phyloP scores from a whole-genome alignment of 2,888 invertebrate species.

The Calameuta idolon region DNA sequence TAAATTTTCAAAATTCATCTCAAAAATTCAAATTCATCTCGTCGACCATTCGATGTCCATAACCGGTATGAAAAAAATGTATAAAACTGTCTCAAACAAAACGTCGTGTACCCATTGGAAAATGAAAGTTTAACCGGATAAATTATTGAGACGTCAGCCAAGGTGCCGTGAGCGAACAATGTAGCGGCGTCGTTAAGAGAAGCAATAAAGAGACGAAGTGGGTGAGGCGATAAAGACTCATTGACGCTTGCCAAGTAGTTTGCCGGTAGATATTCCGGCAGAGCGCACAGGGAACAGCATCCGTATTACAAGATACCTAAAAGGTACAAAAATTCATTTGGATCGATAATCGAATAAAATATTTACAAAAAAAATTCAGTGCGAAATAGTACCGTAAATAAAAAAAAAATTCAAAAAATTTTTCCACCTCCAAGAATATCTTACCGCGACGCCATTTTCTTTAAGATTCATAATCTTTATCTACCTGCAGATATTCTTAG shows the following conservation, averaged over 20 bases:
- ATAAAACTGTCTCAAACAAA: background rate
- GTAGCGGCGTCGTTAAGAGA: slow-evolving; percentile 53
- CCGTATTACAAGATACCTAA: slow-evolving; percentile 15
- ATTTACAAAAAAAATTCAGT: background rate
- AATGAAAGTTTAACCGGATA: slow-evolving; percentile 24
- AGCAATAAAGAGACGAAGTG: slow-evolving; percentile 48
- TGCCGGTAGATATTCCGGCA: slow-evolving; percentile 38
- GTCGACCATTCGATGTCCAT: background rate
- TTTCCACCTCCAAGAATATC: background rate
- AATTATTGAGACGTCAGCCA: slow-evolving; percentile 51
- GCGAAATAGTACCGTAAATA: background rate
- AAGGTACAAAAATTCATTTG: background rate
- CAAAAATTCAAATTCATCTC: background rate
- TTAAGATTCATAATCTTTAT: background rate
- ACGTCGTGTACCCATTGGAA: background rate
- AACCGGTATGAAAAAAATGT: background rate
- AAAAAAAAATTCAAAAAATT: background rate
- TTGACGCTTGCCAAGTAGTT: slow-evolving; percentile 35
- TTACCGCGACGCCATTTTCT: background rate
- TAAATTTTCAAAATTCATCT: background rate
- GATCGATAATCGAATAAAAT: background rate
- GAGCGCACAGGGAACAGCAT: slow-evolving; percentile 34
- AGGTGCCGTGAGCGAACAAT: slow-evolving; percentile 7
- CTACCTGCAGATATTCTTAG: background rate
- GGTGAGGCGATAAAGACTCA: slow-evolving; percentile 49